Base-by-base conservation (phyloP, 2,888 invertebrate species). In the Cartodere bifasciata region DNA sequence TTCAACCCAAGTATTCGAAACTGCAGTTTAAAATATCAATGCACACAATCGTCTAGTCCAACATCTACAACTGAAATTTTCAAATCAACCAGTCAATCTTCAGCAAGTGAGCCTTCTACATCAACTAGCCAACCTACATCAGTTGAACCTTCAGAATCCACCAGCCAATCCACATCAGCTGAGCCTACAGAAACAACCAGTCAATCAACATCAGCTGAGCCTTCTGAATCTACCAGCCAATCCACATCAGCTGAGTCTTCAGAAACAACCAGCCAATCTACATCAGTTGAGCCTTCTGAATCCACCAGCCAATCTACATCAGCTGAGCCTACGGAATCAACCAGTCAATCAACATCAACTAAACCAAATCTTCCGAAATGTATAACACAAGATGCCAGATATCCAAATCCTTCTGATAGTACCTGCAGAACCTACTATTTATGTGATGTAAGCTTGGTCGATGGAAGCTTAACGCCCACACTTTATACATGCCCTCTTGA, bases 11-110 rank as follows among this genome's bases (percentile, higher is more conserved):
- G 35, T 4, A 23, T 53, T 7, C 38, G 29, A 5, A 4, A 55
- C 10, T 66, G 65, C 40, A 62, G 63, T 2, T 46, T 57, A 2
- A 44, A 37, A 12, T 65, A 65, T 32, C 55, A 49, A 6, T 65
- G 65, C 47, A 41, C 54, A 16, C 36, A 35, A 28, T 4, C 30
- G 4, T 24, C 16, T 6, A 29, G 7, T 14, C 13, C 13, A 9
- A 2, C 10, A 2, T 7, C 22, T 2, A 21, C 22, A 15, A 10
- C 7, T 20, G 10, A 13, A 5, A 13, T 21, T 20, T 13, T 16
- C 2, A 14, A 9, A n/a, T 10, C 22, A 4, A 14, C 13, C 5
- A 14, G 13, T 13, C 13, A 3, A 20, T 13, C 28, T 13, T 20
- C 28, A 4, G 6, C 28, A 6, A 21, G 22, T 15, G 11, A 12